phyloP scores from a whole-genome alignment of 2,113 vertebrate species.

The Monopterus albus region DNA sequence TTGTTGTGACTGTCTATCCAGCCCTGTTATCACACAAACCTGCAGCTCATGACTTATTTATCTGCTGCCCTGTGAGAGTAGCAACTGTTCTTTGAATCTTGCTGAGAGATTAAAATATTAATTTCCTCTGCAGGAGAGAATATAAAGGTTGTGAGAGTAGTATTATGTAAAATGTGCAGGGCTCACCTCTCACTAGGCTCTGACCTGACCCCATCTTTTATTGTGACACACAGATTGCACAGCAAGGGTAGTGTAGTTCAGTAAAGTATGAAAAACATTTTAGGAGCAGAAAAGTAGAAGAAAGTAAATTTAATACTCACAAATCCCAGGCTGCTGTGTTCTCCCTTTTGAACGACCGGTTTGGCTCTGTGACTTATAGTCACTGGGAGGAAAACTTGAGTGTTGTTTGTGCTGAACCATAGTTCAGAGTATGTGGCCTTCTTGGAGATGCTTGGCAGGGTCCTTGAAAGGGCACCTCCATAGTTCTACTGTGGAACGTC shows the following conservation, averaged over 20 bases:
- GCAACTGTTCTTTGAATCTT: slow-evolving; percentile 56
- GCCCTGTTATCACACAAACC: slow-evolving; percentile 70
- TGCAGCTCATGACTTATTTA: slow-evolving; percentile 77
- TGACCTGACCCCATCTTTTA: slow-evolving; percentile 39
- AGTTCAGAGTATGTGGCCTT: too few relatives aligned
- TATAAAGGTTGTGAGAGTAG: slow-evolving; percentile 29
- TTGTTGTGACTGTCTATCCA: slow-evolving; percentile 52
- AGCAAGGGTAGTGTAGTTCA: neutral
- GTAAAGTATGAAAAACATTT: neutral
- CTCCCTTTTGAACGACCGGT: too few relatives aligned
- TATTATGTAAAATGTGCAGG: slow-evolving; percentile 64
- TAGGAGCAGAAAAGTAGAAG: too few relatives aligned
- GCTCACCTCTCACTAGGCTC: slow-evolving; percentile 30
- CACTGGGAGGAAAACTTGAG: too few relatives aligned
- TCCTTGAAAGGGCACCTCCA: too few relatives aligned
- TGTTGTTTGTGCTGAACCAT: too few relatives aligned
- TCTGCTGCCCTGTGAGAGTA: slow-evolving; percentile 51
- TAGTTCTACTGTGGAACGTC: too few relatives aligned
- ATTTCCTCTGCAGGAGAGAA: slow-evolving; percentile 61
- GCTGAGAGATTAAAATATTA: slow-evolving; percentile 74
- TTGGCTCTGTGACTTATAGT: too few relatives aligned
- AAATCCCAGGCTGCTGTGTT: too few relatives aligned
- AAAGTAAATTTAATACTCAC: too few relatives aligned
- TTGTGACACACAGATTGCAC: slow-evolving; percentile 21
- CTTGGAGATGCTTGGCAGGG: too few relatives aligned